phyloP scores from a whole-genome alignment of 2,797 vertebrate genomes.

The Vireo griseus region DNA sequence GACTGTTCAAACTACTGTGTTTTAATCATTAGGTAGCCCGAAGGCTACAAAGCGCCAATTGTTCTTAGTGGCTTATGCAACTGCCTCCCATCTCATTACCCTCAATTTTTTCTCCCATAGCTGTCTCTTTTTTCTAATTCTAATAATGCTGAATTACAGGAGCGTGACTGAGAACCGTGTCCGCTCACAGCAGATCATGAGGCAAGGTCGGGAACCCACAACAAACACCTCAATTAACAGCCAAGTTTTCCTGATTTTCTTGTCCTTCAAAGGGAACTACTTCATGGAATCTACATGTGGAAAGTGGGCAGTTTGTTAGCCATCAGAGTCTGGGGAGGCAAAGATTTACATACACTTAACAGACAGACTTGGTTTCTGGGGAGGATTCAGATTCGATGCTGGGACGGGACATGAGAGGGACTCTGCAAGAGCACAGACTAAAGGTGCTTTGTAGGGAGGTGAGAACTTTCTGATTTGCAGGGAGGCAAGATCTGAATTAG shows the following conservation, averaged over 20 bases:
- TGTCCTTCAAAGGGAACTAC: neutral
- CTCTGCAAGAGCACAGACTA: neutral
- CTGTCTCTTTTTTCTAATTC: slow-evolving; percentile 51
- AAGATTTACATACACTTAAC: neutral
- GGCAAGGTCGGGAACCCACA: neutral
- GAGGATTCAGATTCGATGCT: neutral
- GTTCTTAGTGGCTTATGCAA: slow-evolving; percentile 53
- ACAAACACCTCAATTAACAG: slow-evolving; percentile 47
- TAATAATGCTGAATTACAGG: slow-evolving; percentile 49
- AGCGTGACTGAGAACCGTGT: slow-evolving; percentile 37
- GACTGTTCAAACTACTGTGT: slow-evolving; percentile 2
- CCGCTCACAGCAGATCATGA: neutral
- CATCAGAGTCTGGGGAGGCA: neutral
- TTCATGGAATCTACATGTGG: neutral
- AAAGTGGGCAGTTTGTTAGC: neutral
- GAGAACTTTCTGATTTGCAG: neutral
- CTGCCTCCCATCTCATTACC: slow-evolving; percentile 57
- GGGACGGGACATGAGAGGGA: neutral
- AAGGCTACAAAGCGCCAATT: slow-evolving; percentile 54
- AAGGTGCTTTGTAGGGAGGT: neutral
- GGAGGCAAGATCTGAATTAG: neutral
- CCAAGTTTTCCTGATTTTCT: neutral
- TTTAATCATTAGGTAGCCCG: slow-evolving; percentile 37
- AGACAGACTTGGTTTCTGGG: neutral
- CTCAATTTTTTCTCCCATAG: slow-evolving; percentile 29